Conservation (phyloP, 2,888 invertebrate species). For the Xanthia icteritia region DNA sequence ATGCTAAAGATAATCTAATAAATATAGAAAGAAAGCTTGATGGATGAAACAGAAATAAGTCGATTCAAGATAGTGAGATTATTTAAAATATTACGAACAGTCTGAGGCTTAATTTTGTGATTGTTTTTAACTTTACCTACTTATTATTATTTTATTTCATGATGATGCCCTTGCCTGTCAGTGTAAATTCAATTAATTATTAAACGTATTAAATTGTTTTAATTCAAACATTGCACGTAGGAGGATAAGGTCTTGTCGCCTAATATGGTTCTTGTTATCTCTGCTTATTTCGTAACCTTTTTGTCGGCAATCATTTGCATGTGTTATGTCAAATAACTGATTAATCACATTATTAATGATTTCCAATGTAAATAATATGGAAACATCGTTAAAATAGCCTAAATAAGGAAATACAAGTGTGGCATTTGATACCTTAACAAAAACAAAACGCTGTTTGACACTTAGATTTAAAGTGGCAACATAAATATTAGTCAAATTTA, state of each 20-base stretch:
- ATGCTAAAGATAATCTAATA: not conserved
- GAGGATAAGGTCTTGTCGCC: conserved; percentile 75
- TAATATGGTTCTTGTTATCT: conserved; percentile 74
- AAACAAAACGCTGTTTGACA: conserved; percentile 54
- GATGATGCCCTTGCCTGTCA: conserved; percentile 40
- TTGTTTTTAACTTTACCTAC: not conserved
- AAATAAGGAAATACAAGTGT: conserved; percentile 33
- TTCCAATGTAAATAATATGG: conserved; percentile 22
- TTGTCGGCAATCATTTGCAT: conserved; percentile 74
- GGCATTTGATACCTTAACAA: conserved; percentile 19
- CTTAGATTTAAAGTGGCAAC: conserved; percentile 44
- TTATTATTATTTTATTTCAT: conserved; percentile 1
- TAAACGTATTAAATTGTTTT: conserved; percentile 61
- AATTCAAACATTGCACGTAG: conserved; percentile 68
- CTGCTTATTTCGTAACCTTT: conserved; percentile 76
- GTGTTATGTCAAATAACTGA: conserved; percentile 68
- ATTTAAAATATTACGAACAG: too few species aligned
- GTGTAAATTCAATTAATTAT: conserved; percentile 66
- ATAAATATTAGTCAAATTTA: conserved; percentile 48
- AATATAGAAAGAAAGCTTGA: not conserved
- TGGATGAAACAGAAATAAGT: not conserved
- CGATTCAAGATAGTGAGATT: not conserved
- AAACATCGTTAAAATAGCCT: conserved; percentile 20
- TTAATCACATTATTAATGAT: conserved; percentile 56
- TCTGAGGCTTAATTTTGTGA: not conserved